Evolutionary conservation across 2,113 vertebrate genomes (phyloP).

Genomic region (Phaetusa simplex): DNA sequence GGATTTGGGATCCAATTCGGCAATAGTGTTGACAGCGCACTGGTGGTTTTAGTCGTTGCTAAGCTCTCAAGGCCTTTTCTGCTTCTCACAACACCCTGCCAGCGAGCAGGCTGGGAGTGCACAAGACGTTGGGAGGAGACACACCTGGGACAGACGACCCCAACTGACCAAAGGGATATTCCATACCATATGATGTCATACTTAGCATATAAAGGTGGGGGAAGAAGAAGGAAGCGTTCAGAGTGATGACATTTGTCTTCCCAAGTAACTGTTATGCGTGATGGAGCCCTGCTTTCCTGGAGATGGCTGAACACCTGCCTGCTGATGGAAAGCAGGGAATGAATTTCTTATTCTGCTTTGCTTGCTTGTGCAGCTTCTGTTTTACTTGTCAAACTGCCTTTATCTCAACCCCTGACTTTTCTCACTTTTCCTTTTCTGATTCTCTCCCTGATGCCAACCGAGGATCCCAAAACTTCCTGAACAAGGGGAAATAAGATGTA

Average conservation of each 20-base stretch:
- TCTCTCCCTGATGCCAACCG: no score
- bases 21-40: not conserved
- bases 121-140: not conserved
- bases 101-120: not conserved
- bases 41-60: not conserved
- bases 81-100: not conserved
- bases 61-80: not conserved
- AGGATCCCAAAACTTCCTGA: not conserved
- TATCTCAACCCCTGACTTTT: not conserved
- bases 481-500: not conserved
- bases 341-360: not conserved
- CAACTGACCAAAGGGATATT: not conserved
- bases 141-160: not conserved
- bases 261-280: not conserved
- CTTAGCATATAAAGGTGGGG: not conserved
- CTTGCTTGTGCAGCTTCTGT: not conserved
- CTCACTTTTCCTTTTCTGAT: no score
- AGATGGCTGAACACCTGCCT: not conserved
- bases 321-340: not conserved
- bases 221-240: not conserved
- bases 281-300: not conserved
- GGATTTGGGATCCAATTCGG: not conserved
- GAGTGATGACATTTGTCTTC: not conserved
- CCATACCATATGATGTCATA: not conserved
- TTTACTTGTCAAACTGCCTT: not conserved